Conservation (phyloP, 2,797 vertebrate species). For the Sebastes itinus region DNA sequence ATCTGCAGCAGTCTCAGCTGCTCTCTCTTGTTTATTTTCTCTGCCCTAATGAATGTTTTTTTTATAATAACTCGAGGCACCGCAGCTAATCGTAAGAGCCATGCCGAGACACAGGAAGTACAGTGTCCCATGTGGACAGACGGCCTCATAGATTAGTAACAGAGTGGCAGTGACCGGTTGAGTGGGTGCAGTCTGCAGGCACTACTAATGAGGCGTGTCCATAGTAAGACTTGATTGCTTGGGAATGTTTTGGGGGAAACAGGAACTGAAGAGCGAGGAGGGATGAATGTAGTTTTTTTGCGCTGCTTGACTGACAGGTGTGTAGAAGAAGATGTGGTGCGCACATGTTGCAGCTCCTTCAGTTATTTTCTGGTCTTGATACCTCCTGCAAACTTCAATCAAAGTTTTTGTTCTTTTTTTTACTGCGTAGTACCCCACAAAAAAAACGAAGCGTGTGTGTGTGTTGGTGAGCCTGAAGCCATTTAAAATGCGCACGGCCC, state of each 20-base stretch:
- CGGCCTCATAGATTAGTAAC: slow-evolving; percentile 12
- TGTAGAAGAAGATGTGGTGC: not conserved
- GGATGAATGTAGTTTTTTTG: not conserved
- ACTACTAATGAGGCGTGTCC: slow-evolving; percentile 39
- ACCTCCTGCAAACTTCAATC: not conserved
- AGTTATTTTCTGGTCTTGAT: not conserved
- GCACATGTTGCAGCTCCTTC: not conserved
- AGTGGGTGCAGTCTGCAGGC: slow-evolving; percentile 17
- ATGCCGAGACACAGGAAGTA: slow-evolving; percentile 34
- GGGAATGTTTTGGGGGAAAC: slow-evolving; percentile 23
- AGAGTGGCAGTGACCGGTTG: not conserved
- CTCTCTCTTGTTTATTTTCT: slow-evolving; percentile 20
- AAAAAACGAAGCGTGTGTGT: not conserved
- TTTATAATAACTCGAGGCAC: slow-evolving; percentile 16
- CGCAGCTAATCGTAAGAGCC: not conserved
- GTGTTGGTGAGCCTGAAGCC: slow-evolving; percentile 20
- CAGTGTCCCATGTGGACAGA: not conserved
- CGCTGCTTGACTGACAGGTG: not conserved
- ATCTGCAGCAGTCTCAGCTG: slow-evolving; percentile 4
- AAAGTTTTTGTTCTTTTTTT: not conserved
- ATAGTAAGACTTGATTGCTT: slow-evolving; percentile 13
- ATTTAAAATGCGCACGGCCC: slow-evolving; percentile 48
- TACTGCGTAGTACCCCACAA: not conserved
- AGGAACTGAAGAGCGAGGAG: not conserved
- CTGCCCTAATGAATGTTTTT: slow-evolving; percentile 22